Conservation (phyloP, 2,888 invertebrate genomes). For the Eupeodes latifasciatus region DNA sequence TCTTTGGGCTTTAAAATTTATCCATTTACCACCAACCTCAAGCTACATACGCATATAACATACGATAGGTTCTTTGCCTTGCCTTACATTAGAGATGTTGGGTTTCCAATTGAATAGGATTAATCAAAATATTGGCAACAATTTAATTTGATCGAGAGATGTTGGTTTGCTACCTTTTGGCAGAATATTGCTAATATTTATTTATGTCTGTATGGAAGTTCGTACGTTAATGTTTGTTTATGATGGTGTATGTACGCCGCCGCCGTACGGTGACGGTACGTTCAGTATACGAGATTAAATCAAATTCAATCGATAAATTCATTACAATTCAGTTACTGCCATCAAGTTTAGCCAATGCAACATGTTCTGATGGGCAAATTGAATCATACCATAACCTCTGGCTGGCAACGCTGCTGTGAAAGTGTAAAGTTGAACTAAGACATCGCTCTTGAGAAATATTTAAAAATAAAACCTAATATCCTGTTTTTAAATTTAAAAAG, state of each 20-base stretch:
- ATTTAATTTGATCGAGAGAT: constrained; percentile 45
- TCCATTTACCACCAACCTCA: constrained; percentile 1
- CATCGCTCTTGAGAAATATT: too few relatives aligned
- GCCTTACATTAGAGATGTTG: not conserved
- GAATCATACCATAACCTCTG: not conserved
- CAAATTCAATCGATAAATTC: constrained; percentile 68
- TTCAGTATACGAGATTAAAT: constrained; percentile 17
- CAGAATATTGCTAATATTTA: constrained; percentile 38
- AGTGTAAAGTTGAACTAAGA: too few relatives aligned
- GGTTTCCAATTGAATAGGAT: constrained; percentile 32
- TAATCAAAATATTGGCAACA: constrained; percentile 51
- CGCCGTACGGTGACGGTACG: too few relatives aligned
- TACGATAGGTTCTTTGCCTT: too few relatives aligned
- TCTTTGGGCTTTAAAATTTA: not conserved
- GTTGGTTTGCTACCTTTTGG: constrained; percentile 29
- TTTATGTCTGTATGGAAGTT: not conserved
- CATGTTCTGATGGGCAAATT: constrained; percentile 18
- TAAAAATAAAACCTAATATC: too few relatives aligned
- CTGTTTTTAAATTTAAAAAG: too few relatives aligned
- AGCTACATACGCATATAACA: not conserved
- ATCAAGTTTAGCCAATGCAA: constrained; percentile 20
- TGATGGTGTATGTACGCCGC: not conserved
- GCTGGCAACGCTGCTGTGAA: too few relatives aligned
- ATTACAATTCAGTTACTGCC: constrained; percentile 47
- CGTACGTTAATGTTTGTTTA: not conserved